Evolutionary conservation across 2,797 vertebrate genomes (phyloP), one percentile per base, ranked within the genome.

Genomic region (Carcharodon carcharias): DNA sequence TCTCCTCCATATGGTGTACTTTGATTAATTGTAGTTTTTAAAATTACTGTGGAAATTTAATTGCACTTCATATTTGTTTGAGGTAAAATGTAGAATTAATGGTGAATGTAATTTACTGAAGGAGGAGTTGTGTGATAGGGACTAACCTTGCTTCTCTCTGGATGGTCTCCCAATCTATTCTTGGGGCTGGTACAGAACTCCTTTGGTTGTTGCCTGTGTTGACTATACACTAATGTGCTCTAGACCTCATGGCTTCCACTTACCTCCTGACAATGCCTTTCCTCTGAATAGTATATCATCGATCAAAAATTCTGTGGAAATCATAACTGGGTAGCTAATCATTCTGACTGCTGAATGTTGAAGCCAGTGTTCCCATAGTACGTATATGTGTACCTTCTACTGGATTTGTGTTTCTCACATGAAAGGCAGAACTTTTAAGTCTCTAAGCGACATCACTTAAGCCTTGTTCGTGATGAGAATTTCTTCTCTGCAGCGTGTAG

Each of bases 401-500:
- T 28, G n/a, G 35, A 9, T 93, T 35, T 40, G 63, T 40, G 3
- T 56, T 91, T 91, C 82, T 91, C 28, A 18, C 5, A 58, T 89
- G 88, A 31, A 35, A 91, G 4, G 31, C 56, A 96, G 35, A 95
- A 71, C 40, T 71, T 58, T 31, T 65, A 95, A 95, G 18, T 65
- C 18, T 94, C 61, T 26, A 95, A 71, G 56, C 0, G 28, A 77
- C 69, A 80, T 80, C 16, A n/a, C 95, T 54, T 80, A 40, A 63
- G 69, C 11, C 71, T 65, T 87, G 45, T 58, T 96, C 6, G 23
- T 96, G 45, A 65, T 61, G 21, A 82, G 40, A 63, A 82, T 77
- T 61, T 88, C 56, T 54, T 96, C 96, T 97, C 96, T 96, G 85
- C 96, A 99, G 99, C 98, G 99, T n/a, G 99, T 99, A 96, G 99